A percentile compares a stretch with the other conserved stretches of the same genome.
Conservation (phyloP, 2,888 invertebrate genomes). For the Drosophila fungiperda region DNA sequence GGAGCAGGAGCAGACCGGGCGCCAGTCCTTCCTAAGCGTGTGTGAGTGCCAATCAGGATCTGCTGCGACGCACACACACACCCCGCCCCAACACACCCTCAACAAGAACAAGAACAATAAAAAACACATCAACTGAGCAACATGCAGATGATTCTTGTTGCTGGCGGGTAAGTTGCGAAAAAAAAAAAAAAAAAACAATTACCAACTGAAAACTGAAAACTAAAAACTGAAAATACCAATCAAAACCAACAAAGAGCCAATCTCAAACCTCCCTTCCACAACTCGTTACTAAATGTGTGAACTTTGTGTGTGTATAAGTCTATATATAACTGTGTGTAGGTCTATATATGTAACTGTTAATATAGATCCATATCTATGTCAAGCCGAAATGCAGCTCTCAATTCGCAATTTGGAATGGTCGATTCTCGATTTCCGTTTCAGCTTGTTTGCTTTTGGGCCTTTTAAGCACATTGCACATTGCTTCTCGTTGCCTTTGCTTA, state of each 20-base stretch:
- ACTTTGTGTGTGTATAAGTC: slow-evolving; percentile 25
- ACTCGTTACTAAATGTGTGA: slow-evolving; percentile 17
- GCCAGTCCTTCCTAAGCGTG: slow-evolving; percentile 50
- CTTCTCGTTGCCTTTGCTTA: slow-evolving; percentile 47
- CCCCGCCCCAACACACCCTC: neutral
- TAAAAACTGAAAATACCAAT: neutral
- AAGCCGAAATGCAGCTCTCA: slow-evolving; percentile 18
- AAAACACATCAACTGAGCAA: slow-evolving; percentile 42
- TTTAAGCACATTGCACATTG: slow-evolving; percentile 43
- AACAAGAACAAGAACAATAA: slow-evolving; percentile 6
- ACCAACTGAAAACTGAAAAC: neutral
- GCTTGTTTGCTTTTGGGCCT: slow-evolving; percentile 24
- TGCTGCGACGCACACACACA: slow-evolving; percentile 19
- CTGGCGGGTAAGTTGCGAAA: slow-evolving; percentile 84
- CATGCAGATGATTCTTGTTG: slow-evolving; percentile 86
- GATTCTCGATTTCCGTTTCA: slow-evolving; percentile 3
- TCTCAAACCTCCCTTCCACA: neutral
- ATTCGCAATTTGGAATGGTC: neutral
- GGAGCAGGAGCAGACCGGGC: slow-evolving; percentile 40
- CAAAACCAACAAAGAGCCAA: neutral
- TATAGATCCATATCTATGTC: slow-evolving; percentile 4
- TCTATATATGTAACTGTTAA: slow-evolving; percentile 9
- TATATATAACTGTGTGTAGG: neutral
- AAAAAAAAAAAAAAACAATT: neutral
- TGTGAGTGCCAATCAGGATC: slow-evolving; percentile 46